These are phyloP conservation scores for Zygothrica quintamaculata DNA, from an alignment of 2,888 invertebrate species.

Conservation along the genomic window DNA sequence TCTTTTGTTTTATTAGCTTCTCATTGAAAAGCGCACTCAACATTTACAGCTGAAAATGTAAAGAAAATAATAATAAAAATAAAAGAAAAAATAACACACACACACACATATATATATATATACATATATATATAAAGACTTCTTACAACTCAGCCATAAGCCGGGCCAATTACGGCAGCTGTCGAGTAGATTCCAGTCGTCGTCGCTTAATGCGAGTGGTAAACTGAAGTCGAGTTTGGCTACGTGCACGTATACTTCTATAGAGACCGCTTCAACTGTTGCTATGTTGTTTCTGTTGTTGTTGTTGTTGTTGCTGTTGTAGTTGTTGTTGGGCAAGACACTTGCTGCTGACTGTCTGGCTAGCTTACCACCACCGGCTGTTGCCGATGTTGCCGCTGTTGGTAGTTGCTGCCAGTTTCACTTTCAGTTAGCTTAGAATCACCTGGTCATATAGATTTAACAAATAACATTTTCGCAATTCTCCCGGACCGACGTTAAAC, in stretches of 20 bases:
- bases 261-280: slow-evolving; percentile 35
- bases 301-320: slow-evolving; percentile 8
- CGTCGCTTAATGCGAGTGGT: slow-evolving; percentile 3
- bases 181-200: slow-evolving; percentile 26
- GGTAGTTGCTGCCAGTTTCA: slow-evolving; percentile 67
- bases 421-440: slow-evolving; percentile 78
- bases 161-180: slow-evolving; percentile 53
- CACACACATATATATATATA: background rate
- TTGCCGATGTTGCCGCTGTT: too few species aligned
- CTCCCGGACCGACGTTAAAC: slow-evolving; percentile 57
- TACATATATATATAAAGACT: too few species aligned
- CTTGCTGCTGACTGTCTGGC: slow-evolving; percentile 36
- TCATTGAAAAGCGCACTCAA: slow-evolving; percentile 43
- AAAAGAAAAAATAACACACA: background rate
- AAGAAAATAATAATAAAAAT: too few species aligned
- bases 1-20: slow-evolving; percentile 63
- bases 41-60: slow-evolving; percentile 32
- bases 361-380: slow-evolving; percentile 5
- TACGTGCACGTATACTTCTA: slow-evolving; percentile 3
- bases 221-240: slow-evolving; percentile 16
- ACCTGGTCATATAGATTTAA: slow-evolving; percentile 60
- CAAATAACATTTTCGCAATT: slow-evolving; percentile 77
- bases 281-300: slow-evolving; percentile 7
- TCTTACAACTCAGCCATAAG: slow-evolving; percentile 4
- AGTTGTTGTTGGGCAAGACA: slow-evolving; percentile 67